phyloP scores from a whole-genome alignment of 2,888 invertebrate species.

The Agonum fuliginosum region DNA sequence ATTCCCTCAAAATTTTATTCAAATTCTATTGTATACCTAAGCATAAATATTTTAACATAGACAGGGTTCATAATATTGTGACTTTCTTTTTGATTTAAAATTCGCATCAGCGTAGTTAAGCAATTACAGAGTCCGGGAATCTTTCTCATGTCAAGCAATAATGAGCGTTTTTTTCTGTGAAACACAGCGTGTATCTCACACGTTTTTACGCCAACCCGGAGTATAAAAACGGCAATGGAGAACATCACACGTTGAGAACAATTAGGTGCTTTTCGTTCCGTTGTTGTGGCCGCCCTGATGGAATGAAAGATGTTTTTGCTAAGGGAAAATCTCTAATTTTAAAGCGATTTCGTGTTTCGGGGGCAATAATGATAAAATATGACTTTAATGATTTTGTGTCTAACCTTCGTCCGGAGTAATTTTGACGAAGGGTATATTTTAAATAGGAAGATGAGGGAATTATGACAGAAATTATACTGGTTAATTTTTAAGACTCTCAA shows the following conservation, averaged over 20 bases:
- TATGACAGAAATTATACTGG: too few species aligned
- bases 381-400: background rate
- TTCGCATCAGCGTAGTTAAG: too few species aligned
- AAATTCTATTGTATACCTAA: too few species aligned
- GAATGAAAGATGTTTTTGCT: background rate
- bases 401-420: background rate
- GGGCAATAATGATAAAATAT: conserved; percentile 27
- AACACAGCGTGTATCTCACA: conserved; percentile 43
- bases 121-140: too few species aligned
- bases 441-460: too few species aligned
- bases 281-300: conserved; percentile 25
- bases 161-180: conserved; percentile 34
- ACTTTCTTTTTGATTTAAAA: too few species aligned
- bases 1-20: too few species aligned
- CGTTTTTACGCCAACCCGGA: background rate
- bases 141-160: conserved; percentile 6
- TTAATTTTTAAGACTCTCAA: too few species aligned
- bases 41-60: too few species aligned
- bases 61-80: too few species aligned
- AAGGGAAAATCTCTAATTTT: conserved; percentile 29
- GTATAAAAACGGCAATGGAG: conserved; percentile 46
- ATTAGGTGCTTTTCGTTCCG: conserved; percentile 47
- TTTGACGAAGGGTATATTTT: too few species aligned
- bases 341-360: conserved; percentile 24
- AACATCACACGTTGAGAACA: conserved; percentile 44